Conservation (phyloP, 2,797 vertebrate species). For the Sandelia bainsii region DNA sequence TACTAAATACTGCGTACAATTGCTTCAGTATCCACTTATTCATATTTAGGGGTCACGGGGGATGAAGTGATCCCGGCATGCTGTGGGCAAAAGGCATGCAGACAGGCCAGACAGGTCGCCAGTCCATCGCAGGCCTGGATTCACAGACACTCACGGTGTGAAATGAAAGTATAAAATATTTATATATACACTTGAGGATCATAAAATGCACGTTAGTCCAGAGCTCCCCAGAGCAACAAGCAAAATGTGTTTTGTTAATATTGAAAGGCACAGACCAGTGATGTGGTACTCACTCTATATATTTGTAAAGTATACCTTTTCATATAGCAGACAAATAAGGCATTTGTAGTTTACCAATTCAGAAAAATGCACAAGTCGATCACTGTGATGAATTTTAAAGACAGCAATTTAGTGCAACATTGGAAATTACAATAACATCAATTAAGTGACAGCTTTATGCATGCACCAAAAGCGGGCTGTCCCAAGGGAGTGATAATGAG, state of each 20-base stretch:
- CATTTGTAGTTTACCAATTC: not conserved
- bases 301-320: not conserved
- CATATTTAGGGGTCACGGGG: constrained; percentile 3
- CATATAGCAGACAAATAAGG: not conserved
- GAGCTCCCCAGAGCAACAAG: constrained; percentile 9
- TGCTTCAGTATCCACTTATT: not conserved
- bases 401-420: not conserved
- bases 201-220: constrained; percentile 38
- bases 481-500: not conserved
- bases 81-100: not conserved
- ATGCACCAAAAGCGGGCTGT: not conserved
- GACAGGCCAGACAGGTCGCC: not conserved
- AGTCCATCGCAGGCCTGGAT: not conserved
- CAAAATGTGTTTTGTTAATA: constrained; percentile 40
- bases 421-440: constrained; percentile 11
- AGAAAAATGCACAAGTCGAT: not conserved
- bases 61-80: constrained; percentile 13
- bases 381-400: not conserved
- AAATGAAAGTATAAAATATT: constrained; percentile 57
- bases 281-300: not conserved
- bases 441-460: constrained; percentile 18
- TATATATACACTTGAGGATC: constrained; percentile 41
- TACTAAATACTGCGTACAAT: no score
- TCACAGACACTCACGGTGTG: constrained; percentile 11
- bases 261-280: not conserved